Evolutionary conservation across 2,797 vertebrate species (phyloP), one percentile per base, ranked within the genome.

Genomic region (Florisuga fusca): DNA sequence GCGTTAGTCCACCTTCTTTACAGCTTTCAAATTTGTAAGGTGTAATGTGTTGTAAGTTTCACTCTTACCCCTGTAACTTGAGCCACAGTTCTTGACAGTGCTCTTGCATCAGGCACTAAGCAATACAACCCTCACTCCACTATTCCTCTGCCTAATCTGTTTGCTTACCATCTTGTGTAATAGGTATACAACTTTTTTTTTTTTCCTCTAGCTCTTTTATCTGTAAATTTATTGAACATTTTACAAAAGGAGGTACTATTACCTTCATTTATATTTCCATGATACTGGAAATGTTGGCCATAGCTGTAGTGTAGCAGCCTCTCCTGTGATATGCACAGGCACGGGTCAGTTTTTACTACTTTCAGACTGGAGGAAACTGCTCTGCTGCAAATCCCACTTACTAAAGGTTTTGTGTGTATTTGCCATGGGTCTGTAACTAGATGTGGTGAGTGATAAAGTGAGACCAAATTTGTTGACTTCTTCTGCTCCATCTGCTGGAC

Each of bases 291-390:
- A 72, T 80, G 67, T 79, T 61, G 71, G 74, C 59, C 26, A 1
- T 41, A 72, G 67, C 71, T 77, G 53, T 48, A 45, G 5, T 82
- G 63, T 45, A 71, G 45, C 61, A 91, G 43, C 61, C 43, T 75
- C 36, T 80, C 26, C 8, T 0, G 0, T 21, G 11, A n/a, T 21
- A 9, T 4, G 19, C 19, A 2, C 2, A 5, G 61, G n/a, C 19
- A 46, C 46, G 9, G 68, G 67, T 71, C 77, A 53, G 85, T 90
- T 74, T 72, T n/a, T 61, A 36, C 75, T 54, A 43, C 82, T 80
- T 79, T 61, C 15, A 77, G 68, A 34, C 59, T 88, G 80, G 54
- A 73, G 45, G 23, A 90, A 93, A 57, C 87, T 57, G 63, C 89
- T 94, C 51, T 86, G 43, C 76, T 91, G 59, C 73, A 82, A 66